Percentiles rank a stretch among this genome's conserved stretches.
These are phyloP conservation scores for Nerophis lumbriciformis DNA, from an alignment of 2,113 vertebrate genomes.

Conservation along the genomic window DNA sequence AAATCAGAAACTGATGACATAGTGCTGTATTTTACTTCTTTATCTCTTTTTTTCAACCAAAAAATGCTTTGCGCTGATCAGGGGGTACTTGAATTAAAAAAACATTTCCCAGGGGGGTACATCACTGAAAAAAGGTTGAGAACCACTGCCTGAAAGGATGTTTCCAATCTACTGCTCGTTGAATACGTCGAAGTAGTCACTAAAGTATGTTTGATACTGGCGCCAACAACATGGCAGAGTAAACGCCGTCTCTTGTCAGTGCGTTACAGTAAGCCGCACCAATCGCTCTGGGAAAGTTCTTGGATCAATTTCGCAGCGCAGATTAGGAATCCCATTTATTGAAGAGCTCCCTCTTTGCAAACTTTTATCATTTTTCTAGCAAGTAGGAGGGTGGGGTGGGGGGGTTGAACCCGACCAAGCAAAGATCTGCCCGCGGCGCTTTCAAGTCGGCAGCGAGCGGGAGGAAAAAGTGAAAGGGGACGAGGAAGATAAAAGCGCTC, in stretches of 20 bases:
- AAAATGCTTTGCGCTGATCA: too few relatives aligned
- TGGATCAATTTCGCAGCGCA: constrained; percentile 76
- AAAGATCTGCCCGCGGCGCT: constrained; percentile 74
- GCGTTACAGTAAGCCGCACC: constrained; percentile 71
- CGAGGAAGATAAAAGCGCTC: constrained; percentile 72
- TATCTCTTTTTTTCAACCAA: too few relatives aligned
- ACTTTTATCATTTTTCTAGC: constrained; percentile 68
- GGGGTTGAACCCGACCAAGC: constrained; percentile 66
- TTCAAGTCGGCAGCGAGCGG: constrained; percentile 64
- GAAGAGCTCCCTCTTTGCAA: constrained; percentile 75
- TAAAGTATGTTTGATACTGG: too few relatives aligned
- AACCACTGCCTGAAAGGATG: too few relatives aligned
- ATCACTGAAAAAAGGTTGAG: too few relatives aligned
- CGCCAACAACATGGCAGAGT: constrained; percentile 65
- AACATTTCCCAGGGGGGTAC: too few relatives aligned
- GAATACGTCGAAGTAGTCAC: too few relatives aligned
- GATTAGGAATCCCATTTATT: constrained; percentile 81
- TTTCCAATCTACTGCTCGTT: too few relatives aligned
- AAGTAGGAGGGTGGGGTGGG: constrained; percentile 42
- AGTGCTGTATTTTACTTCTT: too few relatives aligned
- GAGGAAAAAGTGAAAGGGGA: constrained; percentile 56
- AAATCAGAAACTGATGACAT: too few relatives aligned
- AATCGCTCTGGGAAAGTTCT: constrained; percentile 75
- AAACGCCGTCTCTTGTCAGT: constrained; percentile 67
- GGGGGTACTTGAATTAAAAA: too few relatives aligned